A percentile compares a stretch with the other conserved stretches of the same genome.
Evolutionary conservation across 1,140 invertebrate species (phyloP).

Genomic region (Euschistus heros): DNA sequence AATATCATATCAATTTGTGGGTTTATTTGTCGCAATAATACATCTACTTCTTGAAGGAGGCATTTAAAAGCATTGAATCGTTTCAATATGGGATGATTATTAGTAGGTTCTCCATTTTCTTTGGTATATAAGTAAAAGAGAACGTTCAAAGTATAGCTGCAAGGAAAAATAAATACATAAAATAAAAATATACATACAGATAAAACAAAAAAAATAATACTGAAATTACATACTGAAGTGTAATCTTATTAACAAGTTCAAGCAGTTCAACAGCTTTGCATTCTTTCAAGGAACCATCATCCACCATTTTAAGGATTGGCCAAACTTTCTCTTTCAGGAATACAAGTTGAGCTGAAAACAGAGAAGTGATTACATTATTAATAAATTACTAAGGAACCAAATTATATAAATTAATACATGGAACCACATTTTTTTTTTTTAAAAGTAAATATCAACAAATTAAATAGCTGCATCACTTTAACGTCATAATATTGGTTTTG

Average conservation of each 20-base stretch:
- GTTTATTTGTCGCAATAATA: background rate
- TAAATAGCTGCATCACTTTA: background rate
- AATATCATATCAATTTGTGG: slow-evolving; percentile 15
- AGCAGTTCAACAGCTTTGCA: slow-evolving; percentile 53
- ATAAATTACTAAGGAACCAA: background rate
- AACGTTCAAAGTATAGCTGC: slow-evolving; percentile 72
- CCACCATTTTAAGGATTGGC: slow-evolving; percentile 44
- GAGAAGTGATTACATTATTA: slow-evolving; percentile 3
- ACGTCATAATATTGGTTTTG: background rate
- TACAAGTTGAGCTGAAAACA: slow-evolving; percentile 14
- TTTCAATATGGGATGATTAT: slow-evolving; percentile 77
- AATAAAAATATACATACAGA: background rate
- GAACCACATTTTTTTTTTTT: background rate
- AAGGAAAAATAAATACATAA: slow-evolving; percentile 29
- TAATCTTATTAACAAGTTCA: slow-evolving; percentile 31
- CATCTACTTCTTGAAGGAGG: slow-evolving; percentile 4
- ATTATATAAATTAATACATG: background rate
- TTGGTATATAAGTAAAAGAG: slow-evolving; percentile 77
- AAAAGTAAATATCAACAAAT: background rate
- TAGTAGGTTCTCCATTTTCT: slow-evolving; percentile 49
- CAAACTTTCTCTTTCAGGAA: slow-evolving; percentile 13
- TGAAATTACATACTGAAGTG: slow-evolving; percentile 16
- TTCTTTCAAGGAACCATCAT: slow-evolving; percentile 42
- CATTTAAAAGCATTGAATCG: slow-evolving; percentile 39
- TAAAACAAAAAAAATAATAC: background rate